Evolutionary conservation across 2,888 invertebrate genomes (phyloP).

Genomic region (Caenorhabditis sp.): DNA sequence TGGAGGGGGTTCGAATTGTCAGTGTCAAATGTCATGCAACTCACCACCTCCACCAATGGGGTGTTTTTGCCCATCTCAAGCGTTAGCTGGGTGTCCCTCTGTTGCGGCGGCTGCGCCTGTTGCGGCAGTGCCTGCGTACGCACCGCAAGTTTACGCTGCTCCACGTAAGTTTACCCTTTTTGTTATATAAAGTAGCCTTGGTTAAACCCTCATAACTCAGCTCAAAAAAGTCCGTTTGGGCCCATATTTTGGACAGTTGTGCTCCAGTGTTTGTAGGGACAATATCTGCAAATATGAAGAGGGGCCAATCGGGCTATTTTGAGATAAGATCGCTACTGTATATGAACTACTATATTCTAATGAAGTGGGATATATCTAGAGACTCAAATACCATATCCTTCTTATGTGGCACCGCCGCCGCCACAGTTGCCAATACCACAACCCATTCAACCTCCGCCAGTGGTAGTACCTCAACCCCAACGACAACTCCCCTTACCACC

Average conservation of each 20-base stretch:
- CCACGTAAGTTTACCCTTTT: background rate
- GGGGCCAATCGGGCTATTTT: no score
- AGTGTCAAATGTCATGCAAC: slow-evolving; percentile 19
- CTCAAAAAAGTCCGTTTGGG: no score
- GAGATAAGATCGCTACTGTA: no score
- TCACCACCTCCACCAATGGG: slow-evolving; percentile 24
- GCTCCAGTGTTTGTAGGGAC: no score
- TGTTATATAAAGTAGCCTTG: no score
- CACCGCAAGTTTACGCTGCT: background rate
- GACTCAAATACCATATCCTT: background rate
- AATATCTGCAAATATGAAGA: no score
- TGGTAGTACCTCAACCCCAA: background rate
- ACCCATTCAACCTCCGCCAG: background rate
- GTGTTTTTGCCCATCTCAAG: slow-evolving; percentile 14
- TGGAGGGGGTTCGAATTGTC: slow-evolving; percentile 19
- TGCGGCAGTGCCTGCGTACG: background rate
- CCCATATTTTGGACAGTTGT: no score
- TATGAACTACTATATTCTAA: no score
- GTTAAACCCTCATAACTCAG: no score
- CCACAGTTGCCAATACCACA: no score
- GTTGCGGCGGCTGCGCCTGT: slow-evolving; percentile 4
- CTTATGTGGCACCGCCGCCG: background rate
- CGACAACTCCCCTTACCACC: background rate
- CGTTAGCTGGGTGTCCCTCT: background rate
- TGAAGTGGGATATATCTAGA: no score